Base-by-base conservation (phyloP, 2,113 vertebrate species). In the Machaerirhynchus nigripectus region DNA sequence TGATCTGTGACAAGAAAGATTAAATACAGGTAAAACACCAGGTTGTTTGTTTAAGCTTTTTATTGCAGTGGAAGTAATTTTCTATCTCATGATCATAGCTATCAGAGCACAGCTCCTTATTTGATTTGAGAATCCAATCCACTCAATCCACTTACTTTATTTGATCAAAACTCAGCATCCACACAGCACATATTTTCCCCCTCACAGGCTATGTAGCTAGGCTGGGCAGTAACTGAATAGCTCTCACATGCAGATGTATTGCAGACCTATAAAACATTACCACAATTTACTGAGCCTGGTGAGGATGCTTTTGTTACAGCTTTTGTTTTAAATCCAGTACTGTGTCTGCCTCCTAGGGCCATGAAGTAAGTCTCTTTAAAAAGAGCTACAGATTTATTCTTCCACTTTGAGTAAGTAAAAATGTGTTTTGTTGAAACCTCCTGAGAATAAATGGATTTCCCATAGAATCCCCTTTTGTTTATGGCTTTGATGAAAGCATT, bases 371-470 rank as follows among this genome's bases (percentile, higher is more conserved):
- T 26, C 67, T 94, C 76, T 97, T 95, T 94, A 77, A 73, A 97
- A 93, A 91, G 78, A 91, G 52, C 56, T 95, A 65, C 81, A 96
- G 95, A 97, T 98, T 98, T 97, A 98, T 95, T 96, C 78, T 28
- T 70, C 47, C 68, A 44, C 95, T 97, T 96, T 97, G 93, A 97
- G 97, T 96, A 95, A 98, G 82, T 93, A 88, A 95, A 97, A 97
- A 96, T 63, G 84, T 75, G 91, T 97, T 97, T 95, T 97, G 70
- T 96, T 95, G 95, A 97, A 97, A 90, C 47, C 95, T 95, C 73
- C 63, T 14, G 35, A 95, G 94, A 97, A 74, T 86, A 96, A 97
- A 90, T 91, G 84, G 94, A 87, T 97, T 97, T 97, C 93, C 95
- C 90, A 84, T 84, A 84, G 95, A 96, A 93, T 94, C 84, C 61